A percentile compares a stretch with the other conserved stretches of the same genome.
Conservation (phyloP, 2,797 vertebrate genomes). For the Sebastes goodei region DNA sequence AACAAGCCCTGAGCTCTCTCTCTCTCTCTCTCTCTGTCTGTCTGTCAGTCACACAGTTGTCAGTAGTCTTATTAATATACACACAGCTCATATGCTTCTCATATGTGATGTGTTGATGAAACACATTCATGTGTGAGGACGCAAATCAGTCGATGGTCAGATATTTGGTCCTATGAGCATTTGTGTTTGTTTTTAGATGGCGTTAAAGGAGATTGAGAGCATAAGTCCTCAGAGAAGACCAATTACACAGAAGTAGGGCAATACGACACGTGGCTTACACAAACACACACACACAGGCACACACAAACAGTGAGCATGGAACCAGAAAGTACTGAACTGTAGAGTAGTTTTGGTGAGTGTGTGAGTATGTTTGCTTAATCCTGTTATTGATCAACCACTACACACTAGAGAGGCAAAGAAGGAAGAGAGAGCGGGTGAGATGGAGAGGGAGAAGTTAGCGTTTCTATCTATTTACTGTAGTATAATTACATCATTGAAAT, state of each 20-base stretch:
- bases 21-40: neutral
- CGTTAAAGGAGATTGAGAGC: conserved; percentile 49
- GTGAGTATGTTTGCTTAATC: conserved; percentile 54
- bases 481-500: conserved; percentile 3
- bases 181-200: conserved; percentile 18
- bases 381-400: conserved; percentile 56
- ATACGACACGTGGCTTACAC: conserved; percentile 36
- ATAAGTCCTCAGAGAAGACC: conserved; percentile 60
- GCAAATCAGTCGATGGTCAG: neutral
- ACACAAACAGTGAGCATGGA: conserved; percentile 1
- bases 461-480: neutral
- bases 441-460: neutral
- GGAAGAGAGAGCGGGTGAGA: conserved; percentile 1
- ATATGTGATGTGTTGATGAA: conserved; percentile 54
- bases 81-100: neutral
- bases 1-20: conserved; percentile 38
- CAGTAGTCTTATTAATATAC: conserved; percentile 10
- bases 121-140: conserved; percentile 29
- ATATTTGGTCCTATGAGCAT: conserved; percentile 9
- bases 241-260: conserved; percentile 68
- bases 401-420: conserved; percentile 32
- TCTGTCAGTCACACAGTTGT: conserved; percentile 3
- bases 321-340: conserved; percentile 32
- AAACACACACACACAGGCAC: conserved; percentile 16
- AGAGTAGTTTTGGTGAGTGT: conserved; percentile 19